Base-by-base conservation (phyloP, 2,888 invertebrate species). In the Allophyes oxyacanthae region DNA sequence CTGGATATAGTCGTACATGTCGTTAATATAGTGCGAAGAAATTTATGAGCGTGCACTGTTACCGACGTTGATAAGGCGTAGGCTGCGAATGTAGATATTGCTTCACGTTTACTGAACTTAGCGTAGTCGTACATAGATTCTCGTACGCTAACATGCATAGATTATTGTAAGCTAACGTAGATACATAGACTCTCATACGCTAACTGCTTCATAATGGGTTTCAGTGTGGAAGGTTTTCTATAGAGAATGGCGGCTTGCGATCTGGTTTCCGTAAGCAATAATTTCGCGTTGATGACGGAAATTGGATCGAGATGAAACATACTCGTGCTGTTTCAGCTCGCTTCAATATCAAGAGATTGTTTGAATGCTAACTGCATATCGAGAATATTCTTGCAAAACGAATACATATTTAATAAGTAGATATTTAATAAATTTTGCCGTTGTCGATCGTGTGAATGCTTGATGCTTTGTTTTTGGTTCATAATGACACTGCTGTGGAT, bases 41-140 rank as follows among this genome's bases (percentile, higher is more conserved):
- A 58, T 56, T 60, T 68, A 72, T 64, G 59, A 45, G 45, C 42
- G 43, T 52, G 55, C 46, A 53, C 36, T 40, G 36, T 43, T 36
- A 14, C 38, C n/a, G 41, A 44, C 45, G 38, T 57, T 57, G 54
- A 56, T 57, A 69, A 53, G 40, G 30, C 6, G 40, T 40, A 33
- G 15, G 48, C 34, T 55, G 34, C 20, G 26, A 58, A 53, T 45
- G 41, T 42, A n/a, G n/a, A n/a, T n/a, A 42, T 15, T 40, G 36
- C 28, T 48, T 52, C n/a, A 43, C 28, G 28, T 13, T 36, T 8
- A 1, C 6, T 7, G 15, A 8, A 41, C n/a, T n/a, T 34, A 33
- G 7, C 25, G 2, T 26, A 10, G 28, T 25, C n/a, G 20, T 20
- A 20, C 20, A 20, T 20, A 20, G 4, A 3, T 20, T 20, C 8